phyloP scores from a whole-genome alignment of 2,113 vertebrate species.

The Glaucomys volans region DNA sequence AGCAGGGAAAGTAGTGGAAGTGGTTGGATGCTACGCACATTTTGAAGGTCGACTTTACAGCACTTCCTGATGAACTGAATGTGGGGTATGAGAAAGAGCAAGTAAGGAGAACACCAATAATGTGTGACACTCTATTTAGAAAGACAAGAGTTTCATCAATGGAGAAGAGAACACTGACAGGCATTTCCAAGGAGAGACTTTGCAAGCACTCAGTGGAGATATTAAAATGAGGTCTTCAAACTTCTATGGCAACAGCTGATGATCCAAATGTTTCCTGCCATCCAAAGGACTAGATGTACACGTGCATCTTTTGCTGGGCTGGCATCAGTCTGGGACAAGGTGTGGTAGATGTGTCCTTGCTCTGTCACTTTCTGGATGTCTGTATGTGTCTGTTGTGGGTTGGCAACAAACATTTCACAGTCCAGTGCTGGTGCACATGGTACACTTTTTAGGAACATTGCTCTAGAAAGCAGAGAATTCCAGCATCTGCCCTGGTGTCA shows the following conservation, averaged over 20 bases:
- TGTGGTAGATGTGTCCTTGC: background rate
- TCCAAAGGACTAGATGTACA: background rate
- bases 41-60: background rate
- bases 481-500: background rate
- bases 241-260: too few relatives aligned
- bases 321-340: background rate
- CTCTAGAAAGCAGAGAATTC: background rate
- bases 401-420: background rate
- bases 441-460: background rate
- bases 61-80: background rate
- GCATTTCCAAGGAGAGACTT: too few relatives aligned
- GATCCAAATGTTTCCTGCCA: too few relatives aligned
- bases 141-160: background rate
- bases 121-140: background rate
- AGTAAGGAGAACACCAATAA: background rate
- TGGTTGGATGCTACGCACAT: background rate
- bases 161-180: too few relatives aligned
- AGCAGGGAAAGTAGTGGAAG: too few relatives aligned
- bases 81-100: too few relatives aligned
- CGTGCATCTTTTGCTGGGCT: background rate
- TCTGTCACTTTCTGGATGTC: background rate
- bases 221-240: background rate
- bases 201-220: background rate
- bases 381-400: background rate
- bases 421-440: background rate